Evolutionary conservation across 1,140 invertebrate species (phyloP).

Genomic region (Harpegnathos saltator): DNA sequence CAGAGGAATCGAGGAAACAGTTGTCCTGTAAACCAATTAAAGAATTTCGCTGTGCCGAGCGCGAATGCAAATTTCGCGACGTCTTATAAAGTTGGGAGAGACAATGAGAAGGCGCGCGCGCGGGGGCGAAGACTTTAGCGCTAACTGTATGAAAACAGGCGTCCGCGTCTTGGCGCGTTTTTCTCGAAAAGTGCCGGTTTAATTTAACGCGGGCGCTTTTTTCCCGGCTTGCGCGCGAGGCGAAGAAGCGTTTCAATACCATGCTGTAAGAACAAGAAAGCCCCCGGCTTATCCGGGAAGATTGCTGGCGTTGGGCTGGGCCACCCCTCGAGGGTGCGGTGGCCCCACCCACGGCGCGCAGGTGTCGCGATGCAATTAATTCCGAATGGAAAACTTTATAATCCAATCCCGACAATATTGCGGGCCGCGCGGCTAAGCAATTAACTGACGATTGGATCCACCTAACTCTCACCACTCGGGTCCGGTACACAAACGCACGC

Average conservation of each 20-base stretch:
- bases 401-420: constrained; percentile 75
- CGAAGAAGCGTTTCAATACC: constrained; percentile 45
- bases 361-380: constrained; percentile 74
- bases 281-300: constrained; percentile 57
- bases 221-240: background rate
- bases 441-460: constrained; percentile 78
- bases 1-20: background rate
- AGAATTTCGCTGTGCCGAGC: background rate
- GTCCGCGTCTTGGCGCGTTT: background rate
- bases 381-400: constrained; percentile 76
- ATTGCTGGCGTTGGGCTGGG: constrained; percentile 28
- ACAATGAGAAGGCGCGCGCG: background rate
- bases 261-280: constrained; percentile 33
- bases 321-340: constrained; percentile 24
- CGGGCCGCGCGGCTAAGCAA: constrained; percentile 73
- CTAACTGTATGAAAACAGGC: constrained; percentile 34
- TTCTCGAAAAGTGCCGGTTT: constrained; percentile 12
- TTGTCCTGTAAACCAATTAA: background rate
- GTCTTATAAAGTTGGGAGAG: constrained; percentile 16
- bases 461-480: constrained; percentile 64
- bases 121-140: background rate
- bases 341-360: constrained; percentile 53
- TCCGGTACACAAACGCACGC: constrained; percentile 54
- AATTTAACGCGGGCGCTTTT: constrained; percentile 48
- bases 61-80: background rate